Evolutionary conservation across 2,888 invertebrate genomes (phyloP), one percentile per base, ranked within the genome.

Genomic region (Pantelozetes paolii): DNA sequence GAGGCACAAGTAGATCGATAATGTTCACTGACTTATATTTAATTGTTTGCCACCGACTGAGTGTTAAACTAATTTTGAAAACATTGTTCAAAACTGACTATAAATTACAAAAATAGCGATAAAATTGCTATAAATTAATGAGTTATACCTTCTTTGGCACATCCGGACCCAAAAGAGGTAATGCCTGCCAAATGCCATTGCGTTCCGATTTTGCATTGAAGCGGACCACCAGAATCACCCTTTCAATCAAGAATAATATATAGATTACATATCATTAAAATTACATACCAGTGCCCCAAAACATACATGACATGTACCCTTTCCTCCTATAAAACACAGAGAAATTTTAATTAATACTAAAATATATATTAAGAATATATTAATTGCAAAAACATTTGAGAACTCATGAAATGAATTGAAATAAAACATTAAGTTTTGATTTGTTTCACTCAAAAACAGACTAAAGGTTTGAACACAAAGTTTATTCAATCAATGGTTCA

Each of bases 151-250:
- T 90, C 89, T 76, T 90, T 87, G 0, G 93, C 93, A 81, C 94
- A 94, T 57, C 94, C 94, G 0, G 93, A 93, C 0, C 94, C 94
- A 80, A 94, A 94, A 0, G 93, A 93, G 0, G 93, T 94, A 48
- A 94, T 88, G 0, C 94, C 94, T 0, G 90, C 89, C 42, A 94
- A 84, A 80, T 90, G 90, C 94, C 94, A 94, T 67, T 89, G 88
- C 0, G 92, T 92, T 73, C 91, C 90, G 0, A 84, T 83, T 9
- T 90, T 88, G 79, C 94, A 94, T 81, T 94, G 93, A 15, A 94
- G 84, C 0, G 94, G 94, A 0, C 94, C 94, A 0, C 93, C 94
- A 2, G 92, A 92, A 82, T 94, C 93, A 3, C 94, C 93, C 92
- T 92, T 83, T 75, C 75, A 72, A 62, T 15, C 64, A 45, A 18